Percentiles rank a stretch among this genome's conserved stretches.
These are phyloP conservation scores for Eupelmus urozonus DNA, from an alignment of 2,888 invertebrate species.

Conservation along the genomic window DNA sequence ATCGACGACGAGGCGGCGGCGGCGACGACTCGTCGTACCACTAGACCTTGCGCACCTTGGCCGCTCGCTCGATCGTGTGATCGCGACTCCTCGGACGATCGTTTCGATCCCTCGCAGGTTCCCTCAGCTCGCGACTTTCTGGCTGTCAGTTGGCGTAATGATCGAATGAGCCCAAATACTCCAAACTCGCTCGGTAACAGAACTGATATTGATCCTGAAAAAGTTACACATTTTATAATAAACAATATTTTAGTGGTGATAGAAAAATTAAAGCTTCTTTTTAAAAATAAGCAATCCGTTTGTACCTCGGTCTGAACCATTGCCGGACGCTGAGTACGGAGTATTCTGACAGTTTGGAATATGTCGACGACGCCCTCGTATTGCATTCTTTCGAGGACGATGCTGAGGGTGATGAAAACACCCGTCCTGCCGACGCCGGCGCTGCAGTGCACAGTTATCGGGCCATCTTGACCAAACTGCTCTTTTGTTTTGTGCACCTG, in stretches of 20 bases:
- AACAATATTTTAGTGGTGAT: constrained; percentile 16
- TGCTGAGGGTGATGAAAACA: constrained; percentile 98
- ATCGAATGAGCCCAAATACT: constrained; percentile 98
- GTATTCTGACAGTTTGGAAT: constrained; percentile 98
- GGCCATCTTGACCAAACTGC: constrained; percentile 99
- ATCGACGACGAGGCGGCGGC: constrained; percentile 41
- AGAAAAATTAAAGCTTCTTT: no score
- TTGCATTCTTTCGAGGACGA: constrained; percentile 98
- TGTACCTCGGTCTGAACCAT: constrained; percentile 99
- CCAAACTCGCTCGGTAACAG: constrained; percentile 98
- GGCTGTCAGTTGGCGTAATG: constrained; percentile 91
- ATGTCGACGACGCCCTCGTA: constrained; percentile 99
- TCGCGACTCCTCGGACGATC: constrained; percentile 59
- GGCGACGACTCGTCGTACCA: constrained; percentile 60
- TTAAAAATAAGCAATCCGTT: no score
- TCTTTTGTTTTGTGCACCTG: constrained; percentile 99
- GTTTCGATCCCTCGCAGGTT: constrained; percentile 44
- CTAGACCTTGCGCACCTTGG: constrained; percentile 75
- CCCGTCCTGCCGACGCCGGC: constrained; percentile 99
- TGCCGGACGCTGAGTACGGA: constrained; percentile 98
- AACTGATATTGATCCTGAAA: constrained; percentile 99
- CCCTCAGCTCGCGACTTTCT: constrained; percentile 73
- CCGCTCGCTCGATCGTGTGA: constrained; percentile 70
- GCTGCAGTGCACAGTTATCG: constrained; percentile 96
- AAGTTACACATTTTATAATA: constrained; percentile 55